Percentiles rank a stretch among this genome's conserved stretches.
These are phyloP conservation scores for Poeciliopsis turneri DNA, from an alignment of 2,797 vertebrate species.

Conservation along the genomic window DNA sequence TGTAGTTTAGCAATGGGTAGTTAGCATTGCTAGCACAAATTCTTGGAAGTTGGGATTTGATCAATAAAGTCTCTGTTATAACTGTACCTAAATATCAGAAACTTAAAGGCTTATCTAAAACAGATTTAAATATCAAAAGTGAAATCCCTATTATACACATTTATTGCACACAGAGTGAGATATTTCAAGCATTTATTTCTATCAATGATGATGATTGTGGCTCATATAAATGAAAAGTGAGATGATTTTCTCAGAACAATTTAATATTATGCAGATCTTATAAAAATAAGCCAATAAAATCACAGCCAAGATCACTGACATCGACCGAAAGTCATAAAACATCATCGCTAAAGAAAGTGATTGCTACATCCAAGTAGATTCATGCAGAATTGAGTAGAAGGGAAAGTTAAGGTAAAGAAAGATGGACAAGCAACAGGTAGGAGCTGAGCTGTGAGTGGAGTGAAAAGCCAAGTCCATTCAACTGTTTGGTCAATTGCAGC, in stretches of 20 bases:
- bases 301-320: not conserved
- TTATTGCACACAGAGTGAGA: not conserved
- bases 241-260: not conserved
- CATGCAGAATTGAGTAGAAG: not conserved
- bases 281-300: not conserved
- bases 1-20: not conserved
- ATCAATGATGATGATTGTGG: not conserved
- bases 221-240: not conserved
- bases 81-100: not conserved
- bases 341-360: not conserved
- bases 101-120: not conserved
- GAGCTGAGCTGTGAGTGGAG: not conserved
- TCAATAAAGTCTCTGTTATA: not conserved
- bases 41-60: slow-evolving; percentile 1
- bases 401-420: not conserved
- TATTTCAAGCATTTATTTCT: not conserved
- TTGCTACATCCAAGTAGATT: not conserved
- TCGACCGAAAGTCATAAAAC: not conserved
- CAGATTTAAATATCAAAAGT: not conserved
- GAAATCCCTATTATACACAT: not conserved
- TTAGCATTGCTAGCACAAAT: not conserved
- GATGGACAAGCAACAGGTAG: not conserved
- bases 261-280: not conserved
- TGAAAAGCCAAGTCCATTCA: not conserved
- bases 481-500: not conserved